These are phyloP conservation scores for Sarcophaga variegata DNA, from an alignment of 2,888 invertebrate genomes.

Conservation along the genomic window DNA sequence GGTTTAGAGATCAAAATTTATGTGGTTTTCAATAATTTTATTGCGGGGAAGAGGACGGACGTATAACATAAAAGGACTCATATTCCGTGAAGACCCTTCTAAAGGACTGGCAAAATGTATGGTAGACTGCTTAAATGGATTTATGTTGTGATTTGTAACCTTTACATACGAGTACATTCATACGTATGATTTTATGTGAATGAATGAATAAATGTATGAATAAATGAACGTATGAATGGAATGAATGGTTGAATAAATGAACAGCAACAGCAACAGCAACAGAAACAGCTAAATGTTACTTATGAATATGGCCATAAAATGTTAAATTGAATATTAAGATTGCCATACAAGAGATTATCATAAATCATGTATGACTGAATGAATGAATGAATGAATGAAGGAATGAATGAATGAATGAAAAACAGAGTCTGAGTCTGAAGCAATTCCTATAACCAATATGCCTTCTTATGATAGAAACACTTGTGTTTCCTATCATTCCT, in stretches of 20 bases:
- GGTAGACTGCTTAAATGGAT: conserved; percentile 65
- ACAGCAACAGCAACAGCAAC: background rate
- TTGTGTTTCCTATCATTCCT: conserved; percentile 37
- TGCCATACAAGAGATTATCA: conserved; percentile 67
- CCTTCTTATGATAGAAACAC: conserved; percentile 46
- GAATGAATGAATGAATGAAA: too few species aligned
- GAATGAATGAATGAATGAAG: too few species aligned
- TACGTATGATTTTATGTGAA: conserved; percentile 41
- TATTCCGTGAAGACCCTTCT: too few species aligned
- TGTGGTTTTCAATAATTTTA: conserved; percentile 68
- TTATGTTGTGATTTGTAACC: conserved; percentile 70
- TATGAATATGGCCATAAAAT: conserved; percentile 63
- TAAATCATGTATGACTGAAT: conserved; percentile 69
- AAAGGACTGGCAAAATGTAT: conserved; percentile 3
- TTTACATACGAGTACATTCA: conserved; percentile 35
- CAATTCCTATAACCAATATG: conserved; percentile 50
- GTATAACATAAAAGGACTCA: conserved; percentile 12
- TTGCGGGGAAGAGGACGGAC: conserved; percentile 38
- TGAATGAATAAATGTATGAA: conserved; percentile 33
- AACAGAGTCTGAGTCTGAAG: background rate
- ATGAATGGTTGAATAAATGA: conserved; percentile 26
- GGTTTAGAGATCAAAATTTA: conserved; percentile 57
- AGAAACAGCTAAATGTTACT: conserved; percentile 6
- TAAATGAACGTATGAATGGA: conserved; percentile 32
- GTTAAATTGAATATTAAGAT: conserved; percentile 67